Evolutionary conservation across 1,140 invertebrate species (phyloP).

Genomic region (Tenebrio molitor): DNA sequence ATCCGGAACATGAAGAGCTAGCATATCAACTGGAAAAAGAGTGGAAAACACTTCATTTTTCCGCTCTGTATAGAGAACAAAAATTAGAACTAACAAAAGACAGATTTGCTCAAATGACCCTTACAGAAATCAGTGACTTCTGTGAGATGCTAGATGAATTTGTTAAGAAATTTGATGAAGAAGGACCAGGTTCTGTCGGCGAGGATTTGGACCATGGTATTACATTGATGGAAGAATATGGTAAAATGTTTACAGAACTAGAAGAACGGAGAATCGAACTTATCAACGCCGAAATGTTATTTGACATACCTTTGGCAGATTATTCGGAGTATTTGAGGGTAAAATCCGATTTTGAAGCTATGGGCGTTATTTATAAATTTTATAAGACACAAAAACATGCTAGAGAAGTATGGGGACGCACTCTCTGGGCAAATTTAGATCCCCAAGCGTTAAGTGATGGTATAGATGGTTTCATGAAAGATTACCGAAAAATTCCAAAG

Average conservation of each 20-base stretch:
- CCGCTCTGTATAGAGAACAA: constrained; percentile 75
- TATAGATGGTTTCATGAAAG: constrained; percentile 87
- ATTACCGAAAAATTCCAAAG: constrained; percentile 77
- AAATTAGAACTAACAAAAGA: constrained; percentile 80
- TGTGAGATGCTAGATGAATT: constrained; percentile 76
- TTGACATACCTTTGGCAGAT: constrained; percentile 86
- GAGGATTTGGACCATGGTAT: constrained; percentile 82
- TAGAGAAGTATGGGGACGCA: constrained; percentile 85
- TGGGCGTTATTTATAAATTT: constrained; percentile 82
- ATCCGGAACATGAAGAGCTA: constrained; percentile 71
- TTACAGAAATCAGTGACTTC: constrained; percentile 81
- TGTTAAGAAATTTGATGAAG: constrained; percentile 77
- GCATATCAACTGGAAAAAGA: constrained; percentile 74
- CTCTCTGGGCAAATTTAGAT: constrained; percentile 89
- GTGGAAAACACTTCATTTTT: constrained; percentile 78
- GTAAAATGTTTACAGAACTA: constrained; percentile 75
- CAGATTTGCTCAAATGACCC: constrained; percentile 83
- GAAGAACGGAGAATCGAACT: constrained; percentile 79
- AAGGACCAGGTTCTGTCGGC: constrained; percentile 84
- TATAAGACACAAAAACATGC: constrained; percentile 84
- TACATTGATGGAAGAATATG: constrained; percentile 79
- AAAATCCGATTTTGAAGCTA: constrained; percentile 79
- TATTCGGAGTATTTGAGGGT: constrained; percentile 82
- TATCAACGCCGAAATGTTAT: constrained; percentile 85
- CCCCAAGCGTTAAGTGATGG: constrained; percentile 86